Conservation (phyloP, 2,888 invertebrate species). For the Theretra japonica region DNA sequence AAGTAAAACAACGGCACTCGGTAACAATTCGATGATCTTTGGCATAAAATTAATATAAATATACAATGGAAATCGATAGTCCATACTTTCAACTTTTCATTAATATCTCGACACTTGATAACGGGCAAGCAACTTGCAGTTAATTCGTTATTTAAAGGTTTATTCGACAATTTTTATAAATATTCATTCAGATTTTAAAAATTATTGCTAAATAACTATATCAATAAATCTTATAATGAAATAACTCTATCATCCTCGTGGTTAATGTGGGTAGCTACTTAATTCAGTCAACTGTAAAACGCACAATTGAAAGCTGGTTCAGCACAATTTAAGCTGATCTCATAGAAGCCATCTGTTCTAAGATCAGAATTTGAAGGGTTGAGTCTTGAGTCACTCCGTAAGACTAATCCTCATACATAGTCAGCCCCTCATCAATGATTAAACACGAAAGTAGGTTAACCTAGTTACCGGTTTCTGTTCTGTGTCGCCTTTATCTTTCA, state of each 20-base stretch:
- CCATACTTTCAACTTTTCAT: background rate
- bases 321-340: background rate
- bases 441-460: conserved; percentile 19
- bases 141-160: too few relatives aligned
- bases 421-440: background rate
- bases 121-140: too few relatives aligned
- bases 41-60: background rate
- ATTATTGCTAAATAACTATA: too few relatives aligned
- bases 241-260: too few relatives aligned
- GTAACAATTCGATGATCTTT: background rate
- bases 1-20: background rate
- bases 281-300: too few relatives aligned
- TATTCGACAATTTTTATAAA: too few relatives aligned
- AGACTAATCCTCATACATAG: background rate
- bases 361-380: background rate
- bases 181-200: too few relatives aligned
- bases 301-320: background rate
- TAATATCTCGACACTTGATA: background rate
- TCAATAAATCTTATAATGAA: too few relatives aligned
- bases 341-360: background rate
- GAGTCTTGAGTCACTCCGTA: background rate
- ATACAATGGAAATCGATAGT: background rate
- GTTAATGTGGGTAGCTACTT: too few relatives aligned
- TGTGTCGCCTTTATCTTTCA: conserved; percentile 5
- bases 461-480: background rate